Percentiles rank a stretch among this genome's conserved stretches.
These are phyloP conservation scores for Diploscapter pachys DNA, from an alignment of 1,140 invertebrate genomes.

Conservation along the genomic window DNA sequence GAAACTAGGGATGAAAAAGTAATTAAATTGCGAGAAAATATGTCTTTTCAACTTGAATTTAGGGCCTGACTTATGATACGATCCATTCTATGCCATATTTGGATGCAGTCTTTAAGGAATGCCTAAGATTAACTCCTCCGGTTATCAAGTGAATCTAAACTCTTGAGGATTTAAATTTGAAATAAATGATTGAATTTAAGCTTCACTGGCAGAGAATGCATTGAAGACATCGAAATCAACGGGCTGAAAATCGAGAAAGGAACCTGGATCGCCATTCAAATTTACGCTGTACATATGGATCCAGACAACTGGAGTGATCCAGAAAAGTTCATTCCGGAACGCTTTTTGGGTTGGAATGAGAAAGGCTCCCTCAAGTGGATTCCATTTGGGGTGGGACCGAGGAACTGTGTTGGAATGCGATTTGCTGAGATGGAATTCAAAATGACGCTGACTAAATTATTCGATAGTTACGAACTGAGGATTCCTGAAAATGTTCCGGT, in stretches of 20 bases:
- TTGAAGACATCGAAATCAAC: slow-evolving; percentile 49
- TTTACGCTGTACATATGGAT: slow-evolving; percentile 68
- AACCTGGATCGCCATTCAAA: slow-evolving; percentile 66
- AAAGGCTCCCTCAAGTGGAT: slow-evolving; percentile 59
- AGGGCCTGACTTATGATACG: slow-evolving; percentile 44
- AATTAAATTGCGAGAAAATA: not conserved
- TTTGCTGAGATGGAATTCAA: slow-evolving; percentile 71
- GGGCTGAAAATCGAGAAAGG: slow-evolving; percentile 62
- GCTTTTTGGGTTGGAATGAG: slow-evolving; percentile 8
- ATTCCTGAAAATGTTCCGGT: not conserved
- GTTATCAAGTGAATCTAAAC: slow-evolving; percentile 44
- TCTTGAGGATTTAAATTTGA: not conserved
- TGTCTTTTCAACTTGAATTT: slow-evolving; percentile 2
- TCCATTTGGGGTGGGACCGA: slow-evolving; percentile 65
- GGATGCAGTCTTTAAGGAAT: slow-evolving; percentile 61
- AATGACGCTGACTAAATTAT: slow-evolving; percentile 61
- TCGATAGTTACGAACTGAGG: slow-evolving; percentile 15
- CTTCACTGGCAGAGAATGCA: slow-evolving; percentile 41
- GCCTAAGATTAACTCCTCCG: slow-evolving; percentile 59
- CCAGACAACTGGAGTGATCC: slow-evolving; percentile 66
- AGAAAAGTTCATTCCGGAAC: slow-evolving; percentile 67
- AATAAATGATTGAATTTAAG: slow-evolving; percentile 34
- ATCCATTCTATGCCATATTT: slow-evolving; percentile 58
- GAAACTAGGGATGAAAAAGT: slow-evolving; percentile 15
- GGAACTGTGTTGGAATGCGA: slow-evolving; percentile 66